Evolutionary conservation across 2,888 invertebrate species (phyloP).

Genomic region (Junonia oenone): DNA sequence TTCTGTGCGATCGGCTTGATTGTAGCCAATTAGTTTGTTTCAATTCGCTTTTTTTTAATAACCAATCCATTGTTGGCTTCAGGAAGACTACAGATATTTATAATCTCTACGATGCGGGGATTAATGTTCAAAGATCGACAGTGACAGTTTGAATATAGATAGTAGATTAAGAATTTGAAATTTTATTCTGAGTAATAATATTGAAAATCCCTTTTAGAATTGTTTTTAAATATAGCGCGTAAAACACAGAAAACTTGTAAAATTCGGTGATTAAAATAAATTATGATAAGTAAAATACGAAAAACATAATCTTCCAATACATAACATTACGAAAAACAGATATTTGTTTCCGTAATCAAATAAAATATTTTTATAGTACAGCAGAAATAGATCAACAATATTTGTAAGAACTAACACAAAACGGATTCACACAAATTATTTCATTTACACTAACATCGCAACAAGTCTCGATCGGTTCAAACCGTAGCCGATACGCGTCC

Average conservation of each 20-base stretch:
- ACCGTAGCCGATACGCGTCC: conserved; percentile 38
- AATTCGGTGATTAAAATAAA: too few relatives aligned
- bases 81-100: conserved; percentile 27
- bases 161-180: not conserved
- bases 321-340: not conserved
- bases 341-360: not conserved
- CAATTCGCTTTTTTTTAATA: conserved; percentile 24
- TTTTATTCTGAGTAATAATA: not conserved
- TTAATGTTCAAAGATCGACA: not conserved
- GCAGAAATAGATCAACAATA: not conserved
- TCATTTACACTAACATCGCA: conserved; percentile 37
- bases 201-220: not conserved
- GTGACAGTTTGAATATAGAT: not conserved
- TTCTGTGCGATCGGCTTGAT: conserved; percentile 30
- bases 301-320: too few relatives aligned
- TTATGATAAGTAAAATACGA: too few relatives aligned
- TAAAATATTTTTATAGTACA: not conserved
- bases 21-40: conserved; percentile 31
- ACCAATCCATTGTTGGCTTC: conserved; percentile 22
- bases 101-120: conserved; percentile 3
- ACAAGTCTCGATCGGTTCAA: conserved; percentile 35
- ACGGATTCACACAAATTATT: conserved; percentile 18
- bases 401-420: conserved; percentile 3
- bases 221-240: too few relatives aligned
- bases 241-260: too few relatives aligned